phyloP scores from a whole-genome alignment of 2,888 invertebrate genomes.

The Lithosia quadra region DNA sequence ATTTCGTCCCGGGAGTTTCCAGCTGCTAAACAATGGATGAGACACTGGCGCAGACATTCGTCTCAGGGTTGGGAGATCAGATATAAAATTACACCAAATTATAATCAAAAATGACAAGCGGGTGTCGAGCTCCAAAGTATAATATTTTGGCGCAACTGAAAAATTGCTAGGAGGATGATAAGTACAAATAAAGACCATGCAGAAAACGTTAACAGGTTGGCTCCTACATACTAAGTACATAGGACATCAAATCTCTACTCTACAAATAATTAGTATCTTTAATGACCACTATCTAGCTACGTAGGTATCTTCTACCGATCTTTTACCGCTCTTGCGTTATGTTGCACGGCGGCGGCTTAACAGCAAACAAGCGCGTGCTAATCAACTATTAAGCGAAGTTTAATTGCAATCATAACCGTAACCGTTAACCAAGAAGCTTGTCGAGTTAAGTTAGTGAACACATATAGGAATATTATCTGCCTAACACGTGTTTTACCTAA shows the following conservation, averaged over 20 bases:
- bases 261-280: neutral
- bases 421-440: neutral
- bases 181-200: neutral
- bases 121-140: too few relatives aligned
- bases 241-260: too few relatives aligned
- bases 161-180: neutral
- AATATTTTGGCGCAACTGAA: neutral
- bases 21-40: too few relatives aligned
- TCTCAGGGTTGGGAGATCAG: too few relatives aligned
- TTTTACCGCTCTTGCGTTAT: neutral
- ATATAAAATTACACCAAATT: too few relatives aligned
- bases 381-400: conserved; percentile 2
- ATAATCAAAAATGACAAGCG: too few relatives aligned
- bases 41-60: too few relatives aligned
- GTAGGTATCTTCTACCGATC: too few relatives aligned
- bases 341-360: neutral
- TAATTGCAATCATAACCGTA: conserved; percentile 2
- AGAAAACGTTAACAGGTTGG: too few relatives aligned
- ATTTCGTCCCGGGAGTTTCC: too few relatives aligned
- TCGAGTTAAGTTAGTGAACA: neutral
- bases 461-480: neutral
- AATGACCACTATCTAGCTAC: neutral
- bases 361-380: neutral
- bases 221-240: too few relatives aligned
- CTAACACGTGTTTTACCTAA: neutral